These are phyloP conservation scores for Stichodactyla helianthus DNA, from an alignment of 64 coral and sea anemone genomes.

Conservation along the genomic window DNA sequence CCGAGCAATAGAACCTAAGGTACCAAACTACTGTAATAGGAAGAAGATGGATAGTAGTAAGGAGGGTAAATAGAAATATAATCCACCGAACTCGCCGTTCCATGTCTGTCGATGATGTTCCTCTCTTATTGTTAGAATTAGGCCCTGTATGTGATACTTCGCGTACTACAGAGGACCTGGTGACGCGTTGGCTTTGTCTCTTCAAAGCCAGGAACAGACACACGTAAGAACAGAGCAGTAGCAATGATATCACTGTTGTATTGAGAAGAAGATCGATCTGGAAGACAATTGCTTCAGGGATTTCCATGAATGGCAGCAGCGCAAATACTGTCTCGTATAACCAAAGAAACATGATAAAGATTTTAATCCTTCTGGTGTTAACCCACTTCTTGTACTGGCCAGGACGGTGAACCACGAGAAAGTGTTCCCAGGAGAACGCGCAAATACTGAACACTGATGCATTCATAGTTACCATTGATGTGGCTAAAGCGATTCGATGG, in stretches of 20 bases:
- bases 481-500: background rate
- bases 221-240: slow-evolving; percentile 18
- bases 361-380: slow-evolving; percentile 13
- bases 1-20: background rate
- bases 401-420: slow-evolving; percentile 20
- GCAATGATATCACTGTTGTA: slow-evolving; percentile 10
- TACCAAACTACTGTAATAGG: slow-evolving; percentile 40
- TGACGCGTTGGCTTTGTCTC: slow-evolving; percentile 4
- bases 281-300: background rate
- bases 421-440: slow-evolving; percentile 21
- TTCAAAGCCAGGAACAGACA: slow-evolving; percentile 25
- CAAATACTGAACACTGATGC: slow-evolving; percentile 30
- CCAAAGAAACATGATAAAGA: slow-evolving; percentile 14
- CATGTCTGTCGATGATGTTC: background rate
- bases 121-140: background rate
- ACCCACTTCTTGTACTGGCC: slow-evolving; percentile 26
- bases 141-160: background rate
- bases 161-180: background rate
- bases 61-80: slow-evolving; percentile 26
- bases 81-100: slow-evolving; percentile 13
- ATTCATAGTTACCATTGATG: slow-evolving; percentile 46
- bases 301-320: slow-evolving; percentile 6
- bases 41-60: slow-evolving; percentile 21
- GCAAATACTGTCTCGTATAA: slow-evolving; percentile 23
- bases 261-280: slow-evolving; percentile 26